These are phyloP conservation scores for Pseudomyrmex flavicornis DNA, from an alignment of 1,140 invertebrate genomes.

Conservation along the genomic window DNA sequence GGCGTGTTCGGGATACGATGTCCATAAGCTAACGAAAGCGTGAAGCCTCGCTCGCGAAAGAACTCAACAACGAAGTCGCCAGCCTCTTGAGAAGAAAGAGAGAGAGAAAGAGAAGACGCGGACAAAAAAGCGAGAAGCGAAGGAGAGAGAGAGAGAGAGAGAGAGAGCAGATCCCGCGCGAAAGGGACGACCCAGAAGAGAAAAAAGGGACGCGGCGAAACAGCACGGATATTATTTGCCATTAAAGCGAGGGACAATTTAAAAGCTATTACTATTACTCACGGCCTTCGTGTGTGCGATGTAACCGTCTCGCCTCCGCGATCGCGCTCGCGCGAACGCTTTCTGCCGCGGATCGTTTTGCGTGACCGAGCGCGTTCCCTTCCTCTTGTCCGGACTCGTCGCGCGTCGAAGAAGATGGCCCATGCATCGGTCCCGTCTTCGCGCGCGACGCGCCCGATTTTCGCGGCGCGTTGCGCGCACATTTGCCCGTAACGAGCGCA, in stretches of 20 bases:
- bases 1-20: background rate
- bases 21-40: too few relatives aligned
- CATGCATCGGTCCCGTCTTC: too few relatives aligned
- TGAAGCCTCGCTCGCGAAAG: too few relatives aligned
- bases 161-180: background rate
- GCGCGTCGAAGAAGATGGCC: background rate
- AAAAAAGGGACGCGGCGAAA: constrained; percentile 73
- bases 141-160: background rate
- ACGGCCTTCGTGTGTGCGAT: constrained; percentile 68
- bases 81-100: background rate
- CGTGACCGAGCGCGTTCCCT: constrained; percentile 68
- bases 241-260: constrained; percentile 83
- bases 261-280: constrained; percentile 83
- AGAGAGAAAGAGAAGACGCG: background rate
- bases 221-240: constrained; percentile 79
- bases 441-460: constrained; percentile 56
- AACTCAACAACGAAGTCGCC: too few relatives aligned
- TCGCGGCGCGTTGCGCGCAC: constrained; percentile 64
- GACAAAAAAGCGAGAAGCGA: constrained; percentile 2
- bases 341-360: constrained; percentile 71
- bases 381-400: background rate
- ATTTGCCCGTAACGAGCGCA: constrained; percentile 48
- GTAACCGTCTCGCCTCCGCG: constrained; percentile 38
- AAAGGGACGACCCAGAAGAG: background rate
- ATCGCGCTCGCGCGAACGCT: constrained; percentile 3